Conservation (phyloP, 2,888 invertebrate genomes). For the Spilosoma lubricipeda region DNA sequence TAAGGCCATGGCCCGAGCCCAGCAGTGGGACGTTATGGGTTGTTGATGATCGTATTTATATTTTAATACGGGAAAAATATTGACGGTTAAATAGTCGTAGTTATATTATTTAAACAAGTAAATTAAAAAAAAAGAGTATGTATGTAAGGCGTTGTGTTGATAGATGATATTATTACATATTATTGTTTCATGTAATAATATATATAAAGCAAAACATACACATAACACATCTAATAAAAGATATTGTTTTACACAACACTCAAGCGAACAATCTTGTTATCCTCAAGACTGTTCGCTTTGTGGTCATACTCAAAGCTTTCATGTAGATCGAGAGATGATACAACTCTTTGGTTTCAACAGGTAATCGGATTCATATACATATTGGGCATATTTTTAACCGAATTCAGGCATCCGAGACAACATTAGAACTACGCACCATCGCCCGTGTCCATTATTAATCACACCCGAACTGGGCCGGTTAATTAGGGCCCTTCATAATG, state of each 20-base stretch:
- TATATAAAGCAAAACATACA: no score
- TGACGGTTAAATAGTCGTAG: no score
- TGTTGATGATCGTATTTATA: no score
- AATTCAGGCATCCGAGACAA: conserved; percentile 41
- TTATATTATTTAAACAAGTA: no score
- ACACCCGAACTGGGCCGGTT: conserved; percentile 67
- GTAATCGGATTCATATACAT: conserved; percentile 24
- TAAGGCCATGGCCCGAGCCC: no score
- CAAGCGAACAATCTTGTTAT: neutral
- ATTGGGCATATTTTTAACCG: conserved; percentile 14
- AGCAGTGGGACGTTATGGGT: no score
- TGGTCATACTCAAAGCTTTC: neutral
- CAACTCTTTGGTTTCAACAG: neutral
- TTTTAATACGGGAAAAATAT: no score
- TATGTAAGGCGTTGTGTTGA: neutral
- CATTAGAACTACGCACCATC: conserved; percentile 56
- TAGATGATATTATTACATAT: no score
- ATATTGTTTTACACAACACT: no score
- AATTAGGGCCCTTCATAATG: conserved; percentile 84
- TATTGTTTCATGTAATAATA: no score
- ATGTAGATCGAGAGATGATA: neutral
- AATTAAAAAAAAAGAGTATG: neutral
- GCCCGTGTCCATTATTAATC: conserved; percentile 62
- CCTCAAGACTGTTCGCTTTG: neutral
- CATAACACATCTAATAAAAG: no score